phyloP scores from a whole-genome alignment of 2,113 vertebrate genomes.

The Acrocephalus arundinaceus region DNA sequence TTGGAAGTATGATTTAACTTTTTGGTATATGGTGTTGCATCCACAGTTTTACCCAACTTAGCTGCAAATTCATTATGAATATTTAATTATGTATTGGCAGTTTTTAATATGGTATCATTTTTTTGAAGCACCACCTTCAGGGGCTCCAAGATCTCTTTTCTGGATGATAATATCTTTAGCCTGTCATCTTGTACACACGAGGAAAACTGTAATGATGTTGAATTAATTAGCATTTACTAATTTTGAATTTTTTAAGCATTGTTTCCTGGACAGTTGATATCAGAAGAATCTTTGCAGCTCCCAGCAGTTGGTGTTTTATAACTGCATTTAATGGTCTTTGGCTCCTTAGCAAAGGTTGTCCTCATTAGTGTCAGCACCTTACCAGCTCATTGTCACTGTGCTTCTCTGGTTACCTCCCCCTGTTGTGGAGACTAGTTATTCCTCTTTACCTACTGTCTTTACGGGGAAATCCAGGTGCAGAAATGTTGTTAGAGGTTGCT shows the following conservation, averaged over 20 bases:
- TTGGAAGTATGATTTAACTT: neutral
- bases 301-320: neutral
- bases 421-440: neutral
- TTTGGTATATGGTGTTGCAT: neutral
- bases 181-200: neutral
- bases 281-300: neutral
- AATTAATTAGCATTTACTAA: neutral
- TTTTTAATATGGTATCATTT: neutral
- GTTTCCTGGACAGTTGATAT: neutral
- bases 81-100: neutral
- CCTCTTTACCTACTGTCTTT: neutral
- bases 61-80: neutral
- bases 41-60: neutral
- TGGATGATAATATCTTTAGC: neutral
- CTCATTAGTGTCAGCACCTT: accelerated
- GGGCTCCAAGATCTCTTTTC: neutral
- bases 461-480: neutral
- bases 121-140: neutral
- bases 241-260: neutral
- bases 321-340: neutral
- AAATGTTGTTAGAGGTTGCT: neutral
- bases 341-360: neutral
- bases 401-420: neutral
- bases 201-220: neutral
- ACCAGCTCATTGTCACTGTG: neutral